phyloP scores from a whole-genome alignment of 2,797 vertebrate genomes.

The Huso huso region DNA sequence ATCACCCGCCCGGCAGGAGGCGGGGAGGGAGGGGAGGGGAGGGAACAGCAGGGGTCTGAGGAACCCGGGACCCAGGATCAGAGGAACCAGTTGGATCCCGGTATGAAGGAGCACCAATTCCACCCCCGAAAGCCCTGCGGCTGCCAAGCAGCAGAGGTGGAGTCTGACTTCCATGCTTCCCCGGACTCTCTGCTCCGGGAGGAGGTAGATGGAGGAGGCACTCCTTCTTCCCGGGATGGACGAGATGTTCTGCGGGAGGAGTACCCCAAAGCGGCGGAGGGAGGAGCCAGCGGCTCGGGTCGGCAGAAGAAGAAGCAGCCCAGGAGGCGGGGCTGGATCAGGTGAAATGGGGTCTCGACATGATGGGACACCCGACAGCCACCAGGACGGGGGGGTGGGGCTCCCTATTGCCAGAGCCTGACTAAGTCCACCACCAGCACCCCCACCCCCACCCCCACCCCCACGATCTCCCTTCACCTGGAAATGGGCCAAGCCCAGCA shows the following conservation, averaged over 20 bases:
- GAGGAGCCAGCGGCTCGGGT: slow-evolving; percentile 58
- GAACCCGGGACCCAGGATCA: slow-evolving; percentile 54
- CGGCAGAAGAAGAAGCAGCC: slow-evolving; percentile 48
- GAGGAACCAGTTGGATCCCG: slow-evolving; percentile 66
- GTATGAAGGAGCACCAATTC: slow-evolving; percentile 75
- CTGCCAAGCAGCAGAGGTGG: slow-evolving; percentile 67
- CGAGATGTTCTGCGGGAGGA: slow-evolving; percentile 91
- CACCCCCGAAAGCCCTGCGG: slow-evolving; percentile 53
- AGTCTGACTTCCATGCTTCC: slow-evolving; percentile 89
- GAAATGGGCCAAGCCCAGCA: slow-evolving; percentile 80
- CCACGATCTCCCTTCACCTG: slow-evolving; percentile 58
- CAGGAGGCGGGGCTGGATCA: slow-evolving; percentile 28
- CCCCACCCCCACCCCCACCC: slow-evolving; percentile 18
- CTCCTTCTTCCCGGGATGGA: slow-evolving; percentile 93
- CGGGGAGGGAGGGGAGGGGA: slow-evolving; percentile 46
- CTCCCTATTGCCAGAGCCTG: slow-evolving; percentile 65
- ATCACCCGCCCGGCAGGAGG: slow-evolving; percentile 39
- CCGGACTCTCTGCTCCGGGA: slow-evolving; percentile 86
- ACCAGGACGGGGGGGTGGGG: slow-evolving; percentile 56
- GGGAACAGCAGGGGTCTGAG: slow-evolving; percentile 48
- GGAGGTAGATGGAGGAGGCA: no score
- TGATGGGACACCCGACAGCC: slow-evolving; percentile 67
- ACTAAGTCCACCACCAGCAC: slow-evolving; percentile 58
- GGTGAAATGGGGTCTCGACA: slow-evolving; percentile 55
- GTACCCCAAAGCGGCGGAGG: slow-evolving; percentile 64